Evolutionary conservation across 2,113 vertebrate genomes (phyloP), one percentile per base, ranked within the genome.

Genomic region (Epinephelus lanceolatus): DNA sequence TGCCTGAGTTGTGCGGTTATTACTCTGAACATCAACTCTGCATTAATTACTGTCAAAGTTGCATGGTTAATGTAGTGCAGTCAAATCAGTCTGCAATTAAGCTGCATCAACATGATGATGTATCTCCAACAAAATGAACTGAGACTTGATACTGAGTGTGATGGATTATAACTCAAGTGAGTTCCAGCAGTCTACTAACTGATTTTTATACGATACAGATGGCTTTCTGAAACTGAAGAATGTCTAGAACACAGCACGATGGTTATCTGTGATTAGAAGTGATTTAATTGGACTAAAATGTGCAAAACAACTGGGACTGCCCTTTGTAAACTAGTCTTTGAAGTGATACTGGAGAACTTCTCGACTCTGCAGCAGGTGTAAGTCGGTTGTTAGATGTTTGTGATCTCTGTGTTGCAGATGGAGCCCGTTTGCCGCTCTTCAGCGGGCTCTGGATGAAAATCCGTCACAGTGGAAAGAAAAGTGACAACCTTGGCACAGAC

Each of bases 401-500:
- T 70, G 86, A 84, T 79, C 49, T 81, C 68, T 37, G 27, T 49
- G 42, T 4, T 86, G 76, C 84, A 86, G 81, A 89, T 84, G 76
- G 82, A 90, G 77, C 8, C 0, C 40, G 45, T 83, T 81, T 74
- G 74, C 19, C 40, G 18, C 71, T 84, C 82, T 86, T 68, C 59
- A 83, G 3, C 76, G 82, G 88, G 74, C 76, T 65, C 66, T 83
- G 82, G 80, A 86, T 68, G 47, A 59, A 84, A 80, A 86, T 83
- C 89, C 30, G 76, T 71, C 91, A 83, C 76, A 85, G 78, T 14
- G 69, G 53, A 88, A 67, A 76, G 82, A 82, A 88, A 92, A 91
- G 88, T 90, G 93, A 90, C 89, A 90, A 88, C 88, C 76, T 89
- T 94, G 94, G 93, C 93, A 87, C 14, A 2, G 37, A 47, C 68